Percentiles rank a stretch among this genome's conserved stretches.
Evolutionary conservation across 2,113 vertebrate genomes (phyloP).

Genomic region (Lepisosteus oculatus): DNA sequence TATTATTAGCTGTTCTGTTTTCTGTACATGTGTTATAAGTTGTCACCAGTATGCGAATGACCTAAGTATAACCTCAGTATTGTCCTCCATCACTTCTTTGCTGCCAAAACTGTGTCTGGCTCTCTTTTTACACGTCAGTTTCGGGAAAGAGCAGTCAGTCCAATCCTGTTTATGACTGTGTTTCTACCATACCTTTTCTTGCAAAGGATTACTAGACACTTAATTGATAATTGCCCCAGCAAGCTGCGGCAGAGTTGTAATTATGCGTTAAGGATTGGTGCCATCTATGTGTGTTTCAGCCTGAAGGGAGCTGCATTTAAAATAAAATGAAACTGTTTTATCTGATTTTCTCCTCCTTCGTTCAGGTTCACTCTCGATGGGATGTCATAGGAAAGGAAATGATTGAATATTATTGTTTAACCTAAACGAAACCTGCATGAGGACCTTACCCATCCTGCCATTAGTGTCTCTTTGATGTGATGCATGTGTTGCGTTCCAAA

Average conservation of each 20-base stretch:
- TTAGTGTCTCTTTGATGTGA: conserved; percentile 39
- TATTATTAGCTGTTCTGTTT: too few species aligned
- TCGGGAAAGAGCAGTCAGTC: conserved; percentile 15
- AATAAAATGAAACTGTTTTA: conserved; percentile 23
- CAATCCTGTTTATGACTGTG: conserved; percentile 14
- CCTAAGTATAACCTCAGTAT: too few species aligned
- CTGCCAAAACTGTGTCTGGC: background rate
- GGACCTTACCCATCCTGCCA: conserved; percentile 20
- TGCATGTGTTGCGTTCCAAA: conserved; percentile 19
- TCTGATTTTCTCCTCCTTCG: conserved; percentile 13
- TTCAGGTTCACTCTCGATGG: conserved; percentile 2
- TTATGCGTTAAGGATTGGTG: background rate
- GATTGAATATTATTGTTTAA: conserved; percentile 17
- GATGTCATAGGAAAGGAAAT: conserved; percentile 6
- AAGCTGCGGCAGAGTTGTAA: conserved; percentile 27
- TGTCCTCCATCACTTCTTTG: background rate
- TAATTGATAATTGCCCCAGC: conserved; percentile 31
- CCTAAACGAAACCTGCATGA: conserved; percentile 22
- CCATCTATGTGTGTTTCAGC: conserved; percentile 19
- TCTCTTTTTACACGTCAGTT: background rate
- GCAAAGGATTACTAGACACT: conserved; percentile 35
- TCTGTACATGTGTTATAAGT: too few species aligned
- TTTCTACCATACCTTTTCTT: conserved; percentile 29
- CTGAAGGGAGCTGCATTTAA: conserved; percentile 3
- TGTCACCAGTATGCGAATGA: too few species aligned